A percentile compares a stretch with the other conserved stretches of the same genome.
phyloP scores from a whole-genome alignment of 2,797 vertebrate species.

The Pseudochirops cupreus region DNA sequence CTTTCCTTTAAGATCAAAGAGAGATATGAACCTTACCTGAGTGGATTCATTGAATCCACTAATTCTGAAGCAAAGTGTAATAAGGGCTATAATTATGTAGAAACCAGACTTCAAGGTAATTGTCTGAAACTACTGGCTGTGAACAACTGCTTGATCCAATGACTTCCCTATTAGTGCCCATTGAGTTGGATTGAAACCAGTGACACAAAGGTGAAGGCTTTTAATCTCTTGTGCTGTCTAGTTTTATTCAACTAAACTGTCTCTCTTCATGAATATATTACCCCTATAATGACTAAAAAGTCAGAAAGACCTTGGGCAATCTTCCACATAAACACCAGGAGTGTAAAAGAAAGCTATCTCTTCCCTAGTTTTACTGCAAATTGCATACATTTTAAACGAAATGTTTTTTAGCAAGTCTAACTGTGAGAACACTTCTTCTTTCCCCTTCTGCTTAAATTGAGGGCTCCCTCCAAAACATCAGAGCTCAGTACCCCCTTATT shows the following conservation, averaged over 20 bases:
- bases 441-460: background rate
- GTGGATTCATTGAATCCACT: background rate
- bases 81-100: background rate
- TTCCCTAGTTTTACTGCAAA: background rate
- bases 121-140: background rate
- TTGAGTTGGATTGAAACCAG: background rate
- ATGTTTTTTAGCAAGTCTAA: background rate
- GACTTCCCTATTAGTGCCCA: background rate
- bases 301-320: background rate
- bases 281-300: background rate
- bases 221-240: background rate
- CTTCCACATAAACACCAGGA: background rate
- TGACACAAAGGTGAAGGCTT: background rate
- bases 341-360: background rate
- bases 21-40: background rate
- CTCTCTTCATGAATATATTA: background rate
- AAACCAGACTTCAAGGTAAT: background rate
- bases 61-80: background rate
- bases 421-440: background rate
- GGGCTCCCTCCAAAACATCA: background rate
- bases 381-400: background rate
- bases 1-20: background rate
- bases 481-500: background rate
- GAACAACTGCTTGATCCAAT: background rate
- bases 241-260: constrained; percentile 8